A percentile compares a stretch with the other conserved stretches of the same genome.
These are phyloP conservation scores for Eugnorisma glareosa DNA, from an alignment of 2,888 invertebrate species.

Conservation along the genomic window DNA sequence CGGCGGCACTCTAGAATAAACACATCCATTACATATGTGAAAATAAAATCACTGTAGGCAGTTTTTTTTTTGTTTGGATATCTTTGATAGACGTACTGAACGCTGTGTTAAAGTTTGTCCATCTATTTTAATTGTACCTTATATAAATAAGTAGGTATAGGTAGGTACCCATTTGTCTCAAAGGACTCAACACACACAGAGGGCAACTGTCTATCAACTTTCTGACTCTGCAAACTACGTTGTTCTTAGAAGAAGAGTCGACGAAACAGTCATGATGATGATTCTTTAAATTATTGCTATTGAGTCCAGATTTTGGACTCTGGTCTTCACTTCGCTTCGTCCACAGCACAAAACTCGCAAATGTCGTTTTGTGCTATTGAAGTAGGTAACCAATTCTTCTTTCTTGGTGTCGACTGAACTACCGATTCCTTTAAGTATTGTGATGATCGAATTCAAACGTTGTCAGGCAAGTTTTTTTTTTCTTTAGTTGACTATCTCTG, in stretches of 20 bases:
- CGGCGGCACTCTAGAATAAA: too few species aligned
- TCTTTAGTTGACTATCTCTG: conserved; percentile 65
- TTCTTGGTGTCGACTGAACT: background rate
- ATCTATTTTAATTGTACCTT: too few species aligned
- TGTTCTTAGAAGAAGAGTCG: background rate
- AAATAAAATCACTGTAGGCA: too few species aligned
- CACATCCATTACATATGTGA: too few species aligned
- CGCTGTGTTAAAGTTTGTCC: too few species aligned
- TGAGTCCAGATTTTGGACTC: background rate
- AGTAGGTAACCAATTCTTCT: background rate
- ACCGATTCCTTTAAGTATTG: background rate
- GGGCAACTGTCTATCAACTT: background rate
- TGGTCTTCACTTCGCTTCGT: background rate
- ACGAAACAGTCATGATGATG: background rate
- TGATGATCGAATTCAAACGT: background rate
- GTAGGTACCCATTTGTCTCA: background rate
- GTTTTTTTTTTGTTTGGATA: too few species aligned
- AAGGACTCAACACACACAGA: background rate
- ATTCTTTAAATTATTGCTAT: background rate
- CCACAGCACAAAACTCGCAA: background rate
- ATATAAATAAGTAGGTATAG: too few species aligned
- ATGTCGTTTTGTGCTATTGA: background rate
- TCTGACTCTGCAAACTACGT: background rate
- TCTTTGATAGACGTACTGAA: too few species aligned
- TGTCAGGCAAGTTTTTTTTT: background rate